Evolutionary conservation across 2,113 vertebrate species (phyloP).

Genomic region (Cyprinus carpio): DNA sequence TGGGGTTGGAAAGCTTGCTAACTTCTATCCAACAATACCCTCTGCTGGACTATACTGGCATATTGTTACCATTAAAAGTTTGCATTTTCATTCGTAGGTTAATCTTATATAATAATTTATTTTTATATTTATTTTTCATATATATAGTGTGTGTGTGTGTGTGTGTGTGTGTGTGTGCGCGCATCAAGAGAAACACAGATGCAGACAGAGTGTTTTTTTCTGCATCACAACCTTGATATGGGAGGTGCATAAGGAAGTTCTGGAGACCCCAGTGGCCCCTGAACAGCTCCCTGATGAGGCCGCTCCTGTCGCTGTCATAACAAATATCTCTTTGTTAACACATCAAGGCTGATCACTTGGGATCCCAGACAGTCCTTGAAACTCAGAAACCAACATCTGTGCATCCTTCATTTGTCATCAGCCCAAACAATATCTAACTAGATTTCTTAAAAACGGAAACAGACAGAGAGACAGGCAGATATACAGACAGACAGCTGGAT

Average conservation of each 20-base stretch:
- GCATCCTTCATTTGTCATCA: not conserved
- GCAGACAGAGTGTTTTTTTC: no score
- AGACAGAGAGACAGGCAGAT: not conserved
- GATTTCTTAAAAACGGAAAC: not conserved
- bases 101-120: not conserved
- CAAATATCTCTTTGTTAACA: not conserved
- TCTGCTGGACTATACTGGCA: not conserved
- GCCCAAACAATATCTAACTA: not conserved
- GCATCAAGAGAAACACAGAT: no score
- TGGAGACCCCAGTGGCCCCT: not conserved
- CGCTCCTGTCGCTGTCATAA: not conserved
- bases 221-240: no score
- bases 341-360: not conserved
- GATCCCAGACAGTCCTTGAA: not conserved
- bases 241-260: not conserved
- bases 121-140: no score
- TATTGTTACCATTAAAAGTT: not conserved
- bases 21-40: slow-evolving; percentile 3
- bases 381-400: not conserved
- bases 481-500: not conserved
- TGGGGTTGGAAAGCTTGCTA: not conserved
- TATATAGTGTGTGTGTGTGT: no score
- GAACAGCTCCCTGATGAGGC: not conserved
- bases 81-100: not conserved
- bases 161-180: no score